Base-by-base conservation (phyloP, 2,797 vertebrate genomes). In the Gymnodraco acuticeps region DNA sequence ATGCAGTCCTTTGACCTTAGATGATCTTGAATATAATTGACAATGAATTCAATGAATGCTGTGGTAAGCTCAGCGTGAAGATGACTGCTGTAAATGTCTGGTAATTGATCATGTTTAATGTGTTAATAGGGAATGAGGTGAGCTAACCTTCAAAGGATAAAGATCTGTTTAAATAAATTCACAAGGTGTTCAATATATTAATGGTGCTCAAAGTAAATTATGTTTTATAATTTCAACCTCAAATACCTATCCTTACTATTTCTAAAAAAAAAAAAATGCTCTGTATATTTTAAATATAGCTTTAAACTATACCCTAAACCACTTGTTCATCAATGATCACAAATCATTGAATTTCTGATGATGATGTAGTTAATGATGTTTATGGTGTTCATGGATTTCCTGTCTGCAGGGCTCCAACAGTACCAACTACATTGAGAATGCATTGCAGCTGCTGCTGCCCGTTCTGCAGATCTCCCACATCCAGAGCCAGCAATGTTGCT, bases 381-480 rank as follows among this genome's bases (percentile, higher is more conserved):
- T 5, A 19, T 64, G 62, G 5, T 78, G 20, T 6, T 43, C 0
- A 48, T 27, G 38, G 10, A 4, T 80, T 48, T 83, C 19, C 33
- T 74, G 19, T 88, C 66, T 16, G 10, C 91, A 99, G 98, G 98
- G 97, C 27, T 96, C 94, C 83, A 99, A 99, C 86, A 99, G 98
- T 79, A 96, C 95, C 13, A 93, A 95, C 11, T 99, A 99, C 46
- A 96, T 99, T 78, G 96, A 97, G 77, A 97, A 98, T 53, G 98
- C 97, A 64, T 96, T 99, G 93, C 97, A 97, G 92, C 95, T 99
- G 83, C 92, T 99, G 87, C 94, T 99, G 85, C 97, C 98, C 0
- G 86, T 99, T 74, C 95, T 99, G 76, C 98, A 99, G 82, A 94
- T 96, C 64, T 98, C 97, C 16, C 96, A 98, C 60, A 95, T 99